Evolutionary conservation across 2,797 vertebrate genomes (phyloP), one percentile per base, ranked within the genome.

Genomic region (Glossophaga mutica): DNA sequence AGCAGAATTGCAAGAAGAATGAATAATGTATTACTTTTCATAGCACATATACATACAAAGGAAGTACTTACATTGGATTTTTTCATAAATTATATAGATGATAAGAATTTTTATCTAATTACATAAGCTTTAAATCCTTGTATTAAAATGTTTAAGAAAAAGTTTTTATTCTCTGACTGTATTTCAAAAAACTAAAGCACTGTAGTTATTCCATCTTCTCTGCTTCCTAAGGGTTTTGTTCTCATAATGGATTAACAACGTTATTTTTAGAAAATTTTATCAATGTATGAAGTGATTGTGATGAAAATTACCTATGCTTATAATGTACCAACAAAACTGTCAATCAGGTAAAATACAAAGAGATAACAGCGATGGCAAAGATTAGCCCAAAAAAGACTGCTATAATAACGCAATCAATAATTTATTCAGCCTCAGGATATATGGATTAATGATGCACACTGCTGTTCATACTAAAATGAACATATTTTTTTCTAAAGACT

Each of bases 181-280:
- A 83, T 89, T 96, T 96, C 71, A 92, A 76, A 78, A 87, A 90
- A 95, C 9, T 52, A 34, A 6, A 91, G 15, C n/a, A 21, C 15
- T 62, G 14, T 48, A 37, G n/a, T 87, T 48, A 59, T 52, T 48
- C 14, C 2, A 39, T 46, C 9, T 50, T 76, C 8, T 90, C 7
- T 81, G 4, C 3, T 62, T 94, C 32, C 52, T 89, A 48, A 24
- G 12, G 6, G 3, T 50, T 89, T 92, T 90, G 10, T 1, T 74
- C 44, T 39, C 10, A 10, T 92, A 34, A 46, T 32, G 11, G 22
- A 86, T 92, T 42, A 65, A 65, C 15, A 87, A 21, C 57, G n/a
- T 6, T 74, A 48, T 22, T n/a, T 59, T 50, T 78, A 73, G 19
- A 77, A 91, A 91, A 78, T 77, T 9, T 44, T 91, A 83, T 48